Percentiles rank a stretch among this genome's conserved stretches.
These are phyloP conservation scores for Sceloporus tristichus DNA, from an alignment of 2,113 vertebrate genomes.

Conservation along the genomic window DNA sequence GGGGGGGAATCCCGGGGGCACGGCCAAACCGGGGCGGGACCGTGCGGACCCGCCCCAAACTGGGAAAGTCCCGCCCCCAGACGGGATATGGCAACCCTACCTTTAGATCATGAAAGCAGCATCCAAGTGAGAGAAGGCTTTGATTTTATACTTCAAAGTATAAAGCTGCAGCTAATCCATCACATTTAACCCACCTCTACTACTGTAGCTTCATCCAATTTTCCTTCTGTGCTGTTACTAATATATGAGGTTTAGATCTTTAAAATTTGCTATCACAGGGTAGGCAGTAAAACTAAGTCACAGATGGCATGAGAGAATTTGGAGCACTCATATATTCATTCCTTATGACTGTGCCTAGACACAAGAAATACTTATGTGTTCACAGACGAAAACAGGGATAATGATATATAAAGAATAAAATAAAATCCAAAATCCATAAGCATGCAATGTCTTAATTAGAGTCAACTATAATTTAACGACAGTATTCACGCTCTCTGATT, in stretches of 20 bases:
- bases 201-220: neutral
- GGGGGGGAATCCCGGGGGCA: too few species aligned
- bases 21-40: too few species aligned
- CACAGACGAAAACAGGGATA: too few species aligned
- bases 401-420: too few species aligned
- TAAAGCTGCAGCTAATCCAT: neutral
- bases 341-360: neutral
- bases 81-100: too few species aligned
- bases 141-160: neutral
- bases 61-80: too few species aligned
- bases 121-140: neutral
- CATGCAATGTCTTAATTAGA: too few species aligned
- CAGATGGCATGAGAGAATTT: accelerated
- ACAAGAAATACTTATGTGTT: neutral
- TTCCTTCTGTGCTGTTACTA: neutral
- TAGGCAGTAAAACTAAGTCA: neutral
- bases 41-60: too few species aligned
- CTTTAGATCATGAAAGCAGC: neutral
- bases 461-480: too few species aligned
- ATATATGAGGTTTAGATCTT: neutral
- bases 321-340: neutral
- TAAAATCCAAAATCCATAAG: too few species aligned
- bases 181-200: neutral
- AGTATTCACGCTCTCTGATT: too few species aligned
- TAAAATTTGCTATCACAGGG: neutral